Percentiles rank a stretch among this genome's conserved stretches.
phyloP scores from a whole-genome alignment of 2,113 vertebrate species.

The Pelobates fuscus region DNA sequence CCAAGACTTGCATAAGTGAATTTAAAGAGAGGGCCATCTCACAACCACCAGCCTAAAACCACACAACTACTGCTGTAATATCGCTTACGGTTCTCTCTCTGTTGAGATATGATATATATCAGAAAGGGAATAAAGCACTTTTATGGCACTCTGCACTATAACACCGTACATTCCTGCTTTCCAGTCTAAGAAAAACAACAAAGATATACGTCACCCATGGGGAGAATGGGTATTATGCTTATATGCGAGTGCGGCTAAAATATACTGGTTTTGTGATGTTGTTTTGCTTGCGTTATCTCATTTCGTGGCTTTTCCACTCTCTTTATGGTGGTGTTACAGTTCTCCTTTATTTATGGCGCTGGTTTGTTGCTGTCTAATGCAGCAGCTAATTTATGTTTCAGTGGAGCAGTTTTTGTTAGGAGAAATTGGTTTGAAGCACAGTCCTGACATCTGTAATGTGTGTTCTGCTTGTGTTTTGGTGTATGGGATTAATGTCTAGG shows the following conservation, averaged over 20 bases:
- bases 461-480: constrained; percentile 51
- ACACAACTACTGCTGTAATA: constrained; percentile 23
- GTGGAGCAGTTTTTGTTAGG: constrained; percentile 47
- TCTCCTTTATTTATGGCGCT: constrained; percentile 47
- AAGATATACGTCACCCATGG: constrained; percentile 52
- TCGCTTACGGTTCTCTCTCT: constrained; percentile 27
- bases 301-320: constrained; percentile 50
- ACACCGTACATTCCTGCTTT: constrained; percentile 47
- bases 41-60: constrained; percentile 18
- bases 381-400: constrained; percentile 49
- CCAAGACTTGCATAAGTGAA: background rate
- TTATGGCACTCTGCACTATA: constrained; percentile 46
- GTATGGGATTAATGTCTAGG: constrained; percentile 51
- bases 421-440: constrained; percentile 51
- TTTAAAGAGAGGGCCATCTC: background rate
- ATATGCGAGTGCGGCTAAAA: constrained; percentile 48
- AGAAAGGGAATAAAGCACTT: constrained; percentile 42
- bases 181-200: constrained; percentile 46
- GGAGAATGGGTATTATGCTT: constrained; percentile 52
- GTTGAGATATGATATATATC: constrained; percentile 43
- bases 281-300: constrained; percentile 51
- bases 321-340: constrained; percentile 48
- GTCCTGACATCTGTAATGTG: constrained; percentile 50
- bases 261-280: constrained; percentile 51
- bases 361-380: constrained; percentile 48